phyloP scores from a whole-genome alignment of 2,113 vertebrate species.

The Candoia aspera region DNA sequence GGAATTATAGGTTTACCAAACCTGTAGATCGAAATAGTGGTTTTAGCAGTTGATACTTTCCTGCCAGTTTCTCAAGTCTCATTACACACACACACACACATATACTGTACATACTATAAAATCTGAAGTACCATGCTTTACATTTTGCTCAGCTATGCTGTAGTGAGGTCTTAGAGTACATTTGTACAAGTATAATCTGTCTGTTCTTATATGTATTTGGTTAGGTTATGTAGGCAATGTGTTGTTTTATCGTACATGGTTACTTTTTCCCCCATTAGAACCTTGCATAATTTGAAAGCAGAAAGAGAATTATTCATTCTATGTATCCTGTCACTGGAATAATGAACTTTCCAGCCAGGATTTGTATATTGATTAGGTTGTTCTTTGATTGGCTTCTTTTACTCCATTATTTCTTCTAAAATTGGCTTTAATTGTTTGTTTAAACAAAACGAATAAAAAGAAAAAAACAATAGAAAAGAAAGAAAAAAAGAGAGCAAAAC shows the following conservation, averaged over 20 bases:
- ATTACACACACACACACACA: not conserved
- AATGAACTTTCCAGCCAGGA: not conserved
- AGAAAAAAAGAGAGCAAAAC: too few relatives aligned
- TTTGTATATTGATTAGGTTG: not conserved
- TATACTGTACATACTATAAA: not conserved
- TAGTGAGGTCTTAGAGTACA: not conserved
- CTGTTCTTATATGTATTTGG: not conserved
- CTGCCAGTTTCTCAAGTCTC: not conserved
- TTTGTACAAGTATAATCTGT: not conserved
- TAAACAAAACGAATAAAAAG: too few relatives aligned
- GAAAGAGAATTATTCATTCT: too few relatives aligned
- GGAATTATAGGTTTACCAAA: not conserved
- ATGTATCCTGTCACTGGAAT: not conserved
- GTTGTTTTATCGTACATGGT: not conserved
- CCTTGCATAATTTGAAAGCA: not conserved
- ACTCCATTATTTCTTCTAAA: not conserved
- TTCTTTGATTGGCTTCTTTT: not conserved
- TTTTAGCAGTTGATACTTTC: not conserved
- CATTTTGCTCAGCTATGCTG: conserved; percentile 43
- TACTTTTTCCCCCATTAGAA: not conserved
- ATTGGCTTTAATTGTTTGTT: too few relatives aligned
- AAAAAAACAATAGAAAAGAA: too few relatives aligned
- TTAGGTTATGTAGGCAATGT: not conserved
- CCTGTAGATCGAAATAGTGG: not conserved
- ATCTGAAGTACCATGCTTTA: conserved; percentile 26